Conservation (phyloP, 1,140 invertebrate genomes). For the Drosophila obscura region DNA sequence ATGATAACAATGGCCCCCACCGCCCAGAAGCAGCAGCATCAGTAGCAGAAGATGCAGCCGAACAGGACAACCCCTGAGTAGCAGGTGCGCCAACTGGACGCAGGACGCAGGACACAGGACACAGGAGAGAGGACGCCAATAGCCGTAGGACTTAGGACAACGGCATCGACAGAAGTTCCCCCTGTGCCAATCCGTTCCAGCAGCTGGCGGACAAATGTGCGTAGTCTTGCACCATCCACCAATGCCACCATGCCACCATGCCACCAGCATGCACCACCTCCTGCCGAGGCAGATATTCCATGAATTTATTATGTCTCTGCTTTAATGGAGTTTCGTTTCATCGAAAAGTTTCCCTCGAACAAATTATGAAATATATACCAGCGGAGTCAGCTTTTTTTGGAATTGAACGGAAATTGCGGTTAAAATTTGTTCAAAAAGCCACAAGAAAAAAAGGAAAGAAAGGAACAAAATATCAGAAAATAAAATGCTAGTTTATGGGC, state of each 20-base stretch:
- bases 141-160: conserved; percentile 28
- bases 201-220: conserved; percentile 2
- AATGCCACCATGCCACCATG: not conserved
- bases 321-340: conserved; percentile 43
- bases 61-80: conserved; percentile 39
- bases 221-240: not conserved
- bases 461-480: conserved; percentile 8
- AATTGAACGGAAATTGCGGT: conserved; percentile 36
- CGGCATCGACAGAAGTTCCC: conserved; percentile 2
- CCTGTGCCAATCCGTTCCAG: not conserved
- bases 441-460: not conserved
- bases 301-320: conserved; percentile 47
- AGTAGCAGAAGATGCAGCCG: conserved; percentile 32
- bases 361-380: conserved; percentile 35
- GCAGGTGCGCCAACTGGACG: conserved; percentile 60
- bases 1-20: conserved; percentile 70
- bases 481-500: conserved; percentile 19
- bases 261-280: not conserved
- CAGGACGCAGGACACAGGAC: conserved; percentile 5
- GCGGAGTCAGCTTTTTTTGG: conserved; percentile 23
- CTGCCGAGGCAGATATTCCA: conserved; percentile 15
- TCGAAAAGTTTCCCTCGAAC: conserved; percentile 30
- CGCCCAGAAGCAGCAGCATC: too few relatives aligned
- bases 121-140: not conserved
- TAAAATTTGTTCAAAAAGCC: conserved; percentile 4